Conservation (phyloP, 2,113 vertebrate species). For the Vulpes ferrilata region DNA sequence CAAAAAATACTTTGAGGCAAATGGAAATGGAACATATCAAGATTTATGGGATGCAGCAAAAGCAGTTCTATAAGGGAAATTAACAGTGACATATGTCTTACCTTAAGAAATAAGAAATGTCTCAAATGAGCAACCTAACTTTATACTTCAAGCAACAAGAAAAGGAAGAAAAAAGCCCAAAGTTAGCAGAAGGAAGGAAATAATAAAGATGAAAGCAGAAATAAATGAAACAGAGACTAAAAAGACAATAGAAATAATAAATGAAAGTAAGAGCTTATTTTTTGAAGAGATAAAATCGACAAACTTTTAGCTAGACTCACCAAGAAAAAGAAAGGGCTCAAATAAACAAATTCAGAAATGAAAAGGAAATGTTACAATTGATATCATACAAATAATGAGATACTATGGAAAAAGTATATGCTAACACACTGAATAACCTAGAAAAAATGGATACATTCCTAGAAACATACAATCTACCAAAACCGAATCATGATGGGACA, state of each 20-base stretch:
- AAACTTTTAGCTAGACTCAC: not conserved
- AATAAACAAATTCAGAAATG: not conserved
- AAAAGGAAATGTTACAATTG: not conserved
- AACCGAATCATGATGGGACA: not conserved
- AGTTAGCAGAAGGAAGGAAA: not conserved
- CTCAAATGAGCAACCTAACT: not conserved
- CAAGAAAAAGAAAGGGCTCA: not conserved
- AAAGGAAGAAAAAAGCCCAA: not conserved
- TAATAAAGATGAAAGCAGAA: not conserved
- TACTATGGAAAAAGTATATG: not conserved
- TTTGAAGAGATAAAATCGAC: not conserved
- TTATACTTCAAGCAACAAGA: not conserved
- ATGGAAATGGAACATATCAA: not conserved
- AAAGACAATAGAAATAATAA: not conserved
- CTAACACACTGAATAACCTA: not conserved
- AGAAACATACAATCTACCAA: not conserved
- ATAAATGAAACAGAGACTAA: not conserved
- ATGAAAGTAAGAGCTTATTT: not conserved
- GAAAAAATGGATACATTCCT: not conserved
- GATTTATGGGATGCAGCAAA: not conserved
- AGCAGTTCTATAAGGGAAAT: not conserved
- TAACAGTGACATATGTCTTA: not conserved
- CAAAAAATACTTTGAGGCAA: not conserved
- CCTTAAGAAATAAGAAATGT: not conserved
- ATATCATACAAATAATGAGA: not conserved